phyloP scores from a whole-genome alignment of 1,140 invertebrate genomes.

The Ceratoteleas bidentatus region DNA sequence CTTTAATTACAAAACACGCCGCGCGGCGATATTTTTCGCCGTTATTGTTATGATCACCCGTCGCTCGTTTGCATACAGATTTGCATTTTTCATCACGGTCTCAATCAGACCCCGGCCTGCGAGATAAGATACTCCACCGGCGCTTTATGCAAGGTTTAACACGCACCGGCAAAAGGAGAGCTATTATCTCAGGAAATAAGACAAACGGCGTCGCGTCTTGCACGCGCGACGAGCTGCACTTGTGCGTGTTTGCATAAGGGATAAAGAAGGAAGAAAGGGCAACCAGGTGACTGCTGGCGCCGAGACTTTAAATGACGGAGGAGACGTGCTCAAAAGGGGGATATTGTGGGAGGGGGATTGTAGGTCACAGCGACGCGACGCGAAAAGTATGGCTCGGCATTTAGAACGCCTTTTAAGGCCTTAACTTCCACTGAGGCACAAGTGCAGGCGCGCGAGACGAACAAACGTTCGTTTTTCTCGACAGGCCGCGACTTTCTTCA shows the following conservation, averaged over 20 bases:
- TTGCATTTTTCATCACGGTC: constrained; percentile 54
- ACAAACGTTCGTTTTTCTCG: constrained; percentile 1
- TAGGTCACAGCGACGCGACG: constrained; percentile 38
- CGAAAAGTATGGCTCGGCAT: constrained; percentile 78
- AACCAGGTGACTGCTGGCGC: constrained; percentile 47
- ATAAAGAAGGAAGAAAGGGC: constrained; percentile 40
- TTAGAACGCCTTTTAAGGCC: constrained; percentile 69
- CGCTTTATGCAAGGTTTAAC: constrained; percentile 49
- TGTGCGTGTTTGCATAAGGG: constrained; percentile 50
- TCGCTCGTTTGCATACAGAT: constrained; percentile 46
- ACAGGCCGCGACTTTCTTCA: constrained; percentile 20
- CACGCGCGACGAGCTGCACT: constrained; percentile 48
- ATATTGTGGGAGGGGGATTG: not conserved
- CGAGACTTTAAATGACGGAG: constrained; percentile 57
- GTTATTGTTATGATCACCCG: constrained; percentile 43
- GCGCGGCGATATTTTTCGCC: constrained; percentile 25
- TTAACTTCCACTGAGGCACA: constrained; percentile 27
- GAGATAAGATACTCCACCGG: constrained; percentile 34
- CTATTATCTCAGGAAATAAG: constrained; percentile 53
- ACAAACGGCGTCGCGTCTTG: constrained; percentile 41
- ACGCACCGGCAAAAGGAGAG: constrained; percentile 38
- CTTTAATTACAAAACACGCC: constrained; percentile 38
- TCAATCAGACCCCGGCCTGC: constrained; percentile 36
- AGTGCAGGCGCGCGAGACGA: not conserved
- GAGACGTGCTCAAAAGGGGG: constrained; percentile 13